Evolutionary conservation across 1,140 invertebrate genomes (phyloP), one percentile per base, ranked within the genome.

Genomic region (Arion vulgaris): DNA sequence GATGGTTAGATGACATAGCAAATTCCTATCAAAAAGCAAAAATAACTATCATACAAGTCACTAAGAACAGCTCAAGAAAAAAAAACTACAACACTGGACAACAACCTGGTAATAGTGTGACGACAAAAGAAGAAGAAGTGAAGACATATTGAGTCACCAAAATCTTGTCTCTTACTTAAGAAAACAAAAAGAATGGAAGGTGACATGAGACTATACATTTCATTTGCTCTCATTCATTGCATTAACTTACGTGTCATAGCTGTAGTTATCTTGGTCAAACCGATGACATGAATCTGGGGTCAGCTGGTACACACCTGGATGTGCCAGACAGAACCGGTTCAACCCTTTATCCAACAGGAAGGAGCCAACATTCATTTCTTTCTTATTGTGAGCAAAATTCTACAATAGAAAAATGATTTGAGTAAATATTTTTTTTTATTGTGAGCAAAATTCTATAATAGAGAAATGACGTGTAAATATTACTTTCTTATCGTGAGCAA

Each of bases 261-360:
- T 88, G 78, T 93, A 92, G 17, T 87, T 81, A 38, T 93, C 89
- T 62, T 91, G 87, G 75, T 92, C 92, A 91, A 97, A 98, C 82
- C 94, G 93, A 91, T 98, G 97, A 91, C 97, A 98, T 62, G 97
- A 95, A 84, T 94, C 94, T 17, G 97, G 95, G 57, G 94, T 93
- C 51, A 98, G 95, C 71, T 94, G 93, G 90, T 98, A 98, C 69
- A 92, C 91, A n/a, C 95, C 96, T 34, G 91, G 87, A 71, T 92
- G 88, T 28, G 89, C 87, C 32, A 93, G 86, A 89, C 92, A 93
- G 74, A 92, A 90, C 53, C 91, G 84, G 83, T 92, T 92, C 34
- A 88, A 88, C 15, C 91, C 91, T 85, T 90, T 91, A 57, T 90
- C 90, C 73, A 92, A 79, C 28, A 90, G 85, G 81, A 91, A 92